A percentile compares a stretch with the other conserved stretches of the same genome.
These are phyloP conservation scores for Eilema sororculum DNA, from an alignment of 2,888 invertebrate genomes.

Conservation along the genomic window DNA sequence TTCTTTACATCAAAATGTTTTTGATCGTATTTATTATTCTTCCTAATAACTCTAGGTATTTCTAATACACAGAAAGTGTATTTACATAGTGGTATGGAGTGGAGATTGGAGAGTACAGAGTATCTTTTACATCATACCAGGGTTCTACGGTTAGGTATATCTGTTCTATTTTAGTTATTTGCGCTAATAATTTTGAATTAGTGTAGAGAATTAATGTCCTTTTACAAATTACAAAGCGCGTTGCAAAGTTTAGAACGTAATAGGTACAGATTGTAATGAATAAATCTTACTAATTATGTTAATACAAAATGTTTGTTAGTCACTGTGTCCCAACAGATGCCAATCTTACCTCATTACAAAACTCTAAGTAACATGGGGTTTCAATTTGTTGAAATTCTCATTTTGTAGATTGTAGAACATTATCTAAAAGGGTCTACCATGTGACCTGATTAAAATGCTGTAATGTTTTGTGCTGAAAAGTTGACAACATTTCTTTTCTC, in stretches of 20 bases:
- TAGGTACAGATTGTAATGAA: neutral
- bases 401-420: neutral
- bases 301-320: conserved; percentile 2
- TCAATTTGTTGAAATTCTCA: neutral
- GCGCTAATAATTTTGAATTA: neutral
- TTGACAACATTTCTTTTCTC: too few relatives aligned
- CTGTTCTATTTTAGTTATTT: neutral
- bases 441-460: too few relatives aligned
- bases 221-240: neutral
- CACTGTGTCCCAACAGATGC: neutral
- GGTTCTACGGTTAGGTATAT: neutral
- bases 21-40: neutral
- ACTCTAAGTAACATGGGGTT: neutral
- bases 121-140: neutral
- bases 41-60: neutral
- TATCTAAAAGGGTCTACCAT: neutral
- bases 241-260: neutral
- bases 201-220: neutral
- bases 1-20: neutral
- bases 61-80: neutral
- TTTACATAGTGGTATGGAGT: neutral
- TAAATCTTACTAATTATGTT: neutral
- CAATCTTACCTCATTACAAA: neutral
- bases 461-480: too few relatives aligned
- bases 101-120: too few relatives aligned